A percentile compares a stretch with the other conserved stretches of the same genome.
phyloP scores from a whole-genome alignment of 1,140 invertebrate genomes.

The Drosophila jambulina region DNA sequence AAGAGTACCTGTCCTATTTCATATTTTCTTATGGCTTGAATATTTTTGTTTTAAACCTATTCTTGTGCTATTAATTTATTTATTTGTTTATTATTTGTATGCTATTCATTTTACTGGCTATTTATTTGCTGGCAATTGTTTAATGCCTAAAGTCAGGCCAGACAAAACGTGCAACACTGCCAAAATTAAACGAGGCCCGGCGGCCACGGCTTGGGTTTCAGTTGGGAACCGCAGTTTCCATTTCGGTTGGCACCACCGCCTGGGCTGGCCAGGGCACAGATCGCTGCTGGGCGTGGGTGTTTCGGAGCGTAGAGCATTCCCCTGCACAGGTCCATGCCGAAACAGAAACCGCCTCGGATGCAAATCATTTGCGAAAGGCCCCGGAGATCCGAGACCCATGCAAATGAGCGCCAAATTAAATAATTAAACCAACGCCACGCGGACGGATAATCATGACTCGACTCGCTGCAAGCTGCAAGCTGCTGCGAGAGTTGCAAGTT shows the following conservation, averaged over 20 bases:
- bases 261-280: conserved; percentile 20
- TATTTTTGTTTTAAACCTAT: neutral
- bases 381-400: conserved; percentile 36
- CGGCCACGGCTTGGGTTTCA: conserved; percentile 16
- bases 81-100: neutral
- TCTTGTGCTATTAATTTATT: neutral
- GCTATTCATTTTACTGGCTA: neutral
- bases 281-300: conserved; percentile 25
- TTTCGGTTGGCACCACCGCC: conserved; percentile 26
- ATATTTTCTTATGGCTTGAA: neutral
- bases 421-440: conserved; percentile 72
- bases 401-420: conserved; percentile 81
- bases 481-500: conserved; percentile 30
- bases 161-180: conserved; percentile 39
- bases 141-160: neutral
- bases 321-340: conserved; percentile 54
- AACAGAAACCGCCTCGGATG: conserved; percentile 60
- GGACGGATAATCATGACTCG: conserved; percentile 36
- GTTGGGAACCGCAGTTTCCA: conserved; percentile 20
- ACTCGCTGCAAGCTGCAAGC: conserved; percentile 12
- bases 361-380: conserved; percentile 70
- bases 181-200: conserved; percentile 21
- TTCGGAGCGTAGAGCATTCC: conserved; percentile 30
- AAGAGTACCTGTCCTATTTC: neutral
- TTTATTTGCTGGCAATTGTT: conserved; percentile 9